Evolutionary conservation across 2,797 vertebrate species (phyloP).

Genomic region (Smutsia temminckii): DNA sequence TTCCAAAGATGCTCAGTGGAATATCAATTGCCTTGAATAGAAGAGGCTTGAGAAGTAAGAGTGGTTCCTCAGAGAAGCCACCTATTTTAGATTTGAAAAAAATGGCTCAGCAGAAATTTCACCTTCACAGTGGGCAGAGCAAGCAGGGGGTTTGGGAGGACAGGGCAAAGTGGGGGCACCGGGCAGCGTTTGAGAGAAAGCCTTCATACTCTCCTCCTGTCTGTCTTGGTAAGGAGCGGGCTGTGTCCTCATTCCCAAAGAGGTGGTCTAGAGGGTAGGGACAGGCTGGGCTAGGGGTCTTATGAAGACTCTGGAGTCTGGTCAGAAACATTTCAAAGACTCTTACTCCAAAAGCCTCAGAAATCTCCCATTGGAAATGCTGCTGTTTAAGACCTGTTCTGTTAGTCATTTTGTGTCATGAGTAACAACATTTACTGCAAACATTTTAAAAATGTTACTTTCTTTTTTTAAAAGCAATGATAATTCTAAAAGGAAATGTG

Average conservation of each 20-base stretch:
- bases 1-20: slow-evolving; percentile 83
- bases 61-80: slow-evolving; percentile 12
- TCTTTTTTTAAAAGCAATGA: neutral
- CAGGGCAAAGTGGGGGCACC: fast-evolving
- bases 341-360: neutral
- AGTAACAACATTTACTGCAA: neutral
- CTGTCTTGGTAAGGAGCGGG: neutral
- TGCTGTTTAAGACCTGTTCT: fast-evolving
- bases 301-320: neutral
- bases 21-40: slow-evolving; percentile 83
- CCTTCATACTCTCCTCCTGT: neutral
- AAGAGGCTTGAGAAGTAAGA: slow-evolving; percentile 60
- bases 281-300: fast-evolving
- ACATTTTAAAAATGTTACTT: neutral
- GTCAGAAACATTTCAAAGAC: neutral
- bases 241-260: neutral
- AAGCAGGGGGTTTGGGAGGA: neutral
- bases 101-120: neutral
- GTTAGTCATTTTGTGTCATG: neutral
- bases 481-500: neutral
- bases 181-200: neutral
- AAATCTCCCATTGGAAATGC: neutral
- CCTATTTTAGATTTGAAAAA: slow-evolving; percentile 22
- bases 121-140: fast-evolving
- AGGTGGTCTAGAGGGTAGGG: fast-evolving